These are phyloP conservation scores for Nezara viridula DNA, from an alignment of 2,888 invertebrate species.

Conservation along the genomic window DNA sequence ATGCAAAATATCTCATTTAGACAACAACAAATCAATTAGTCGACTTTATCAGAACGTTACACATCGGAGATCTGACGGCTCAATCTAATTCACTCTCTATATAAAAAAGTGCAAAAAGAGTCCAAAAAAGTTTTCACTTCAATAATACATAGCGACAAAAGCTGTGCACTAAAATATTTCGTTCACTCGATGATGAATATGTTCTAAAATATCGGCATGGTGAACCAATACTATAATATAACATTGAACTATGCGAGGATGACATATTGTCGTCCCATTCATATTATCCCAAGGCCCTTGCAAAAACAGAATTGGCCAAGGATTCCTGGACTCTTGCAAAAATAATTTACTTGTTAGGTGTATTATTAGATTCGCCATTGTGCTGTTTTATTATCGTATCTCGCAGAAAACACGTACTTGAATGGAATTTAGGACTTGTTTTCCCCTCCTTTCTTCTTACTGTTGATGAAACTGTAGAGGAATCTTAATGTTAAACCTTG, in stretches of 20 bases:
- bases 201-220: too few relatives aligned
- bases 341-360: not conserved
- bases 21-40: too few relatives aligned
- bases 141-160: not conserved
- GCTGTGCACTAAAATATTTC: not conserved
- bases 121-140: too few relatives aligned
- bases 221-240: too few relatives aligned
- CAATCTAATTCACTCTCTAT: too few relatives aligned
- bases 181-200: not conserved
- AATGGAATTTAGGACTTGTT: slow-evolving; percentile 8
- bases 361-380: not conserved
- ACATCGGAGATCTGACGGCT: too few relatives aligned
- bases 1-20: too few relatives aligned
- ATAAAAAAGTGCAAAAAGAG: too few relatives aligned
- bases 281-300: not conserved
- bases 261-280: too few relatives aligned
- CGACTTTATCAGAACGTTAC: too few relatives aligned
- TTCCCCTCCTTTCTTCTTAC: not conserved
- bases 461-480: not conserved
- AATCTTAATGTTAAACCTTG: not conserved
- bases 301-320: not conserved
- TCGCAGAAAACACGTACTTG: not conserved
- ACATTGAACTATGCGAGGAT: too few relatives aligned
- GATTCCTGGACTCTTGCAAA: not conserved
- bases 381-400: not conserved